These are phyloP conservation scores for Vanessa atalanta DNA, from an alignment of 1,140 invertebrate species.

Conservation along the genomic window DNA sequence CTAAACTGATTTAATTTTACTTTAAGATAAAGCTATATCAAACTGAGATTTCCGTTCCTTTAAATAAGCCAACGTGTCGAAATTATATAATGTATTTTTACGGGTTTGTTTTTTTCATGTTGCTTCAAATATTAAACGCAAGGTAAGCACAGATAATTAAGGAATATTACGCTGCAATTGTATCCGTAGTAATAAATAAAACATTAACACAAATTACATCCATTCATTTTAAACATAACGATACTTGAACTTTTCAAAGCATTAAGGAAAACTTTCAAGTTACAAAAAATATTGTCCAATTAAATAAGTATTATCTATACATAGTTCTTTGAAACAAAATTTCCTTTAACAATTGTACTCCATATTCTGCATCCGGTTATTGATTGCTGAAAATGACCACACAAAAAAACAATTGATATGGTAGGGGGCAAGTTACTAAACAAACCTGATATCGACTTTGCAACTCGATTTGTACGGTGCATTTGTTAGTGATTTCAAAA, in stretches of 20 bases:
- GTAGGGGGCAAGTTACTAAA: constrained; percentile 34
- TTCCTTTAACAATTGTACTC: constrained; percentile 19
- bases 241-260: neutral
- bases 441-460: constrained; percentile 29
- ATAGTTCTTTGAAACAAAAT: constrained; percentile 1
- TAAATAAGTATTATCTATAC: neutral
- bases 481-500: constrained; percentile 30
- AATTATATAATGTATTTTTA: constrained; percentile 9
- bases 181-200: neutral
- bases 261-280: neutral
- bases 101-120: too few relatives aligned
- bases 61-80: constrained; percentile 20
- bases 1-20: constrained; percentile 57
- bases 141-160: too few relatives aligned
- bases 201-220: too few relatives aligned
- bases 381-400: constrained; percentile 35
- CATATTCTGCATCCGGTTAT: constrained; percentile 34
- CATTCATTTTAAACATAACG: too few relatives aligned
- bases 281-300: neutral
- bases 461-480: constrained; percentile 33
- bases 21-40: constrained; percentile 46
- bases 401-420: constrained; percentile 30
- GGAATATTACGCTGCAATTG: neutral
- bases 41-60: constrained; percentile 34
- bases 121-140: neutral